Conservation (phyloP, 37 sponge, comb jelly and placozoan genomes). For the Petrosia ficiformis region DNA sequence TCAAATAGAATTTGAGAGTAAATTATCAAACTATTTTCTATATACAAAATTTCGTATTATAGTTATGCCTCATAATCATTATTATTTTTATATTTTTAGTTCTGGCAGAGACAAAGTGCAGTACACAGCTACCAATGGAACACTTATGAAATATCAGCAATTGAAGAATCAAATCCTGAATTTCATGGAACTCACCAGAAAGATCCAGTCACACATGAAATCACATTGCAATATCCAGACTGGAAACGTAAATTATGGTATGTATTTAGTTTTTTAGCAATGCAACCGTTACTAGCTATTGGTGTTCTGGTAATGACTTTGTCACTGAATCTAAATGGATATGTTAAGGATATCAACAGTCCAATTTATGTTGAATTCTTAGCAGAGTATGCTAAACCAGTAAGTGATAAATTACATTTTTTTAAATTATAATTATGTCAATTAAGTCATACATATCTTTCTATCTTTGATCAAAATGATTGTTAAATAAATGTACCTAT, state of each 20-base stretch:
- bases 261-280: constrained; percentile 52
- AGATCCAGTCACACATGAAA: constrained; percentile 47
- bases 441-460: background rate
- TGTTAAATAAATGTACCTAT: too few species aligned
- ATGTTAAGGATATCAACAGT: constrained; percentile 54
- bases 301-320: constrained; percentile 70
- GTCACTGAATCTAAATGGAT: constrained; percentile 76
- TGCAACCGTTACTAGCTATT: constrained; percentile 46
- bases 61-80: too few species aligned
- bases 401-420: constrained; percentile 18
- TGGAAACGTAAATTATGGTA: constrained; percentile 61
- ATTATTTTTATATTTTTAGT: too few species aligned
- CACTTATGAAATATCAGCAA: constrained; percentile 40
- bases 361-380: constrained; percentile 59
- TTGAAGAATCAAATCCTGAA: constrained; percentile 39
- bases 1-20: too few species aligned
- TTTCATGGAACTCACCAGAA: constrained; percentile 31
- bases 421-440: background rate
- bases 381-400: constrained; percentile 64
- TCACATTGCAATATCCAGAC: constrained; percentile 29
- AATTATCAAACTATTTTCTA: too few species aligned
- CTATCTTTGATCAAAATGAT: background rate
- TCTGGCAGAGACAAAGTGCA: constrained; percentile 49
- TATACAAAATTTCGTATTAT: too few species aligned
- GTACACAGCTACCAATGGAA: constrained; percentile 61